These are phyloP conservation scores for Trachymyrmex septentrionalis DNA, from an alignment of 1,140 invertebrate genomes.

Conservation along the genomic window DNA sequence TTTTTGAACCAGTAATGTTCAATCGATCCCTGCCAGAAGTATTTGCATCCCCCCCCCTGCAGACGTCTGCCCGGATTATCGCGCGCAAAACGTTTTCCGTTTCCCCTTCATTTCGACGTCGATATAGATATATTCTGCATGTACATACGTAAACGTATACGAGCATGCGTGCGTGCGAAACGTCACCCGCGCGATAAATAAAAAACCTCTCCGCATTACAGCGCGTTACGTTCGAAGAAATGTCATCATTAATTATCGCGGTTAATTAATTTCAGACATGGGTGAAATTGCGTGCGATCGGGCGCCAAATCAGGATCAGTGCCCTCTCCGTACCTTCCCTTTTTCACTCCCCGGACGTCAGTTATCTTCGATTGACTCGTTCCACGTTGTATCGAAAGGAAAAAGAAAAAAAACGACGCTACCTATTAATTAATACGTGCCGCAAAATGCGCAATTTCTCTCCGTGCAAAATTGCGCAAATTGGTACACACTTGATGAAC, in stretches of 20 bases:
- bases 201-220: background rate
- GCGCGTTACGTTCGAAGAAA: slow-evolving; percentile 44
- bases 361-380: slow-evolving; percentile 52
- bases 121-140: background rate
- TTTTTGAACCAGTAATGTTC: slow-evolving; percentile 28
- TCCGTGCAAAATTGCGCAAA: slow-evolving; percentile 3
- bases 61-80: slow-evolving; percentile 38
- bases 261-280: slow-evolving; percentile 57
- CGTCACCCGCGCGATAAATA: slow-evolving; percentile 51
- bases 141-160: too few species aligned
- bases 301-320: slow-evolving; percentile 6
- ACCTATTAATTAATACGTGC: slow-evolving; percentile 56
- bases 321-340: too few species aligned
- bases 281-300: slow-evolving; percentile 39
- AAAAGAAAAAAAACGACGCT: slow-evolving; percentile 18
- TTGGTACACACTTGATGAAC: background rate
- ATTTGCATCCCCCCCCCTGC: slow-evolving; percentile 47
- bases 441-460: slow-evolving; percentile 39
- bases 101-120: slow-evolving; percentile 22
- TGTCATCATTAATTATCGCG: slow-evolving; percentile 54
- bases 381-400: slow-evolving; percentile 17
- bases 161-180: slow-evolving; percentile 35
- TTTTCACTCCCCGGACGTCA: background rate
- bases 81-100: slow-evolving; percentile 33
- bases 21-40: slow-evolving; percentile 10